These are phyloP conservation scores for Drosophila cognata DNA, from an alignment of 2,888 invertebrate species.

Conservation along the genomic window DNA sequence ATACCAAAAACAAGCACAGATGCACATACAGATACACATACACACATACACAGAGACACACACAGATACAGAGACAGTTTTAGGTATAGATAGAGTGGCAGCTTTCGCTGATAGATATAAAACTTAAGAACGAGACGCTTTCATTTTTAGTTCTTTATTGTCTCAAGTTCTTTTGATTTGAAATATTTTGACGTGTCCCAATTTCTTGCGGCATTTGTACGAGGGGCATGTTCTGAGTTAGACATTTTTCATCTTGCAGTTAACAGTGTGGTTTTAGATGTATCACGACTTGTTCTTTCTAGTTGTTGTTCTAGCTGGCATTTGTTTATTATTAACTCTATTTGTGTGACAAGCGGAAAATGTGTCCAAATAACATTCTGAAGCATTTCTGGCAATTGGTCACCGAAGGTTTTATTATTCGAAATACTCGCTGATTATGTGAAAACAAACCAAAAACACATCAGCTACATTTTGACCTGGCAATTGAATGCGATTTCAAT, in stretches of 20 bases:
- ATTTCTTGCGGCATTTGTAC: constrained; percentile 59
- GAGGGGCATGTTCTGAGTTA: constrained; percentile 7
- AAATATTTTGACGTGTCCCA: constrained; percentile 81
- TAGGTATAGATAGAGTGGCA: constrained; percentile 21
- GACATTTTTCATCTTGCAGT: constrained; percentile 19
- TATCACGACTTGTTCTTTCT: constrained; percentile 21
- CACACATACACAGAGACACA: background rate
- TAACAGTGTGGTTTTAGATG: constrained; percentile 9
- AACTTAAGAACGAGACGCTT: constrained; percentile 51
- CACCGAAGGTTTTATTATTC: constrained; percentile 18
- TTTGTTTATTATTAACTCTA: constrained; percentile 78
- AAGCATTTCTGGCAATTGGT: constrained; percentile 48
- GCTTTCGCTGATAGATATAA: constrained; percentile 25
- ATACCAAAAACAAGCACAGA: constrained; percentile 5
- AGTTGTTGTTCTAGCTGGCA: constrained; percentile 24
- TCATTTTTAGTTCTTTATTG: constrained; percentile 80
- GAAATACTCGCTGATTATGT: constrained; percentile 25
- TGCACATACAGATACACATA: background rate
- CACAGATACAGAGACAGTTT: constrained; percentile 15
- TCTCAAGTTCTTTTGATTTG: constrained; percentile 76
- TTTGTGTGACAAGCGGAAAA: constrained; percentile 56
- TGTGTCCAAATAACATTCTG: constrained; percentile 61
- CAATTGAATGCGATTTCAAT: constrained; percentile 63
- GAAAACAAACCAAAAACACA: constrained; percentile 10
- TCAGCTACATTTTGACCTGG: constrained; percentile 29